Percentiles rank a stretch among this genome's conserved stretches.
These are phyloP conservation scores for Zaprionus ornatus DNA, from an alignment of 1,140 invertebrate genomes.

Conservation along the genomic window DNA sequence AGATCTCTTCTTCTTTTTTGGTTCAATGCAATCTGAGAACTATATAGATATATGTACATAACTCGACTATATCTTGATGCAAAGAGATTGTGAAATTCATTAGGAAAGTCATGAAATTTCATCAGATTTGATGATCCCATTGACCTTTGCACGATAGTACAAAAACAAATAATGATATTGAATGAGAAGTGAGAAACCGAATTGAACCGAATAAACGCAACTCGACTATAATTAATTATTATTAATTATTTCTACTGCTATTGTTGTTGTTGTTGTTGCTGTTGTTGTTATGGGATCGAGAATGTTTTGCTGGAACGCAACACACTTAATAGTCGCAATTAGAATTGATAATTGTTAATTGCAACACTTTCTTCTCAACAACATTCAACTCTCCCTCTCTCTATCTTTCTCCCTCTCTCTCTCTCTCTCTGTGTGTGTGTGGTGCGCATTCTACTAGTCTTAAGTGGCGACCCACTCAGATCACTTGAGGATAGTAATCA, in stretches of 20 bases:
- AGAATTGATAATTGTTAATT: conserved; percentile 63
- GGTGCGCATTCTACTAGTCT: background rate
- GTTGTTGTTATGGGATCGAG: conserved; percentile 15
- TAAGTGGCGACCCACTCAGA: conserved; percentile 5
- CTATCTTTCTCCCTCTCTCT: background rate
- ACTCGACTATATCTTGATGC: too few relatives aligned
- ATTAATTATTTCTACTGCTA: conserved; percentile 18
- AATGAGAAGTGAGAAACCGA: background rate
- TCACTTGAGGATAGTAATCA: conserved; percentile 43
- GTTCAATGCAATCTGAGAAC: background rate
- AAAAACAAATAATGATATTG: background rate
- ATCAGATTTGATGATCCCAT: background rate
- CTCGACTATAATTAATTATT: conserved; percentile 7
- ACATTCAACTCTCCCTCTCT: background rate
- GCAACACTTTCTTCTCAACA: conserved; percentile 59
- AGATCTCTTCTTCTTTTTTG: background rate
- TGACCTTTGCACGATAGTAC: background rate
- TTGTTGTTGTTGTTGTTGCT: background rate
- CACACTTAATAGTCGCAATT: conserved; percentile 67
- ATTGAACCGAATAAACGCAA: conserved; percentile 8
- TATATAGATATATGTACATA: background rate
- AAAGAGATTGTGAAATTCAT: background rate
- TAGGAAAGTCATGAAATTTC: background rate
- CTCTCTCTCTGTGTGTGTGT: conserved; percentile 52
- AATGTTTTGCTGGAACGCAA: conserved; percentile 5